phyloP scores from a whole-genome alignment of 2,888 invertebrate species.

The Acanthacorydalis orientalis region DNA sequence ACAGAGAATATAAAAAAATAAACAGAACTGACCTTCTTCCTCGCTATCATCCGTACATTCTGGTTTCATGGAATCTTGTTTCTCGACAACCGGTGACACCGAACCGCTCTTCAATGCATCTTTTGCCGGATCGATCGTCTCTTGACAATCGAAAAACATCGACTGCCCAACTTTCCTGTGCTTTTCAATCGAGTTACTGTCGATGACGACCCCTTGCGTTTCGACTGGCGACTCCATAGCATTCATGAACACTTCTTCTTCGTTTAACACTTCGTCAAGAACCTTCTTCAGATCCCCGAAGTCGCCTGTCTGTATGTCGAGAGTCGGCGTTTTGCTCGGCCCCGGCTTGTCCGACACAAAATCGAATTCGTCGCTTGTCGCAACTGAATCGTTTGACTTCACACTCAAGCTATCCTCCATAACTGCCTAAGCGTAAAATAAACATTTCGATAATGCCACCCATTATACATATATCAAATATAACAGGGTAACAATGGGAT shows the following conservation, averaged over 20 bases:
- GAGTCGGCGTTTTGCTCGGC: constrained; percentile 31
- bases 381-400: constrained; percentile 51
- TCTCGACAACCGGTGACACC: constrained; percentile 34
- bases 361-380: constrained; percentile 54
- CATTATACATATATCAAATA: no score
- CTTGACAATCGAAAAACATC: constrained; percentile 28
- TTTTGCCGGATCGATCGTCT: constrained; percentile 18
- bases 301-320: constrained; percentile 41
- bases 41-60: constrained; percentile 43
- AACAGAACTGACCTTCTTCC: constrained; percentile 42
- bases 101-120: constrained; percentile 20
- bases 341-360: constrained; percentile 39
- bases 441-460: background rate
- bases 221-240: background rate
- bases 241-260: constrained; percentile 12
- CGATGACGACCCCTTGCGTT: background rate
- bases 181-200: constrained; percentile 14
- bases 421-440: constrained; percentile 15
- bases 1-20: no score
- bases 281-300: constrained; percentile 42
- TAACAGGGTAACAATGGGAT: no score
- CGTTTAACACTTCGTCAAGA: constrained; percentile 36
- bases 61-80: constrained; percentile 66
- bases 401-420: constrained; percentile 52
- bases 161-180: constrained; percentile 31